Base-by-base conservation (phyloP, 2,888 invertebrate species). In the Spodoptera picta region DNA sequence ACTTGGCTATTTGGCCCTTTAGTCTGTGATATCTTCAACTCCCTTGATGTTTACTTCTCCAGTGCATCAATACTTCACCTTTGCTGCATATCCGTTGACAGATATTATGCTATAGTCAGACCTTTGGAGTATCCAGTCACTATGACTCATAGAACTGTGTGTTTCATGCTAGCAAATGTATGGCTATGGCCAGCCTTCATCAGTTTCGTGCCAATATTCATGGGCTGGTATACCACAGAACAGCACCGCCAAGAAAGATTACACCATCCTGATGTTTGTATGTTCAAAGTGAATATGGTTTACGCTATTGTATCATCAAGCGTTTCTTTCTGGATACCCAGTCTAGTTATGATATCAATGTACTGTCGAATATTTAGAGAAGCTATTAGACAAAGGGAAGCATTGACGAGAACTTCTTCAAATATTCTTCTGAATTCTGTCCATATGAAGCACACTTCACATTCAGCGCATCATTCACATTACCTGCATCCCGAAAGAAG, bases 11-110 rank as follows among this genome's bases (percentile, higher is more conserved):
- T 99, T 86, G 98, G 98, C 6, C 96, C 97, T 83, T 94, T 97
- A 83, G 97, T 98, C 97, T 99, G 99, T 95, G 98, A 99, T 94
- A 96, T 99, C 57, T 99, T 98, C 96, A 99, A 98, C 90, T 97
- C 98, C 43, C 95, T 98, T 73, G 99, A 99, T 90, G 99, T 99
- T 2, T 98, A 98, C 87, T 98, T 98, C 91, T 98, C 97, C 77
- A 98, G 97, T 56, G 98, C 98, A 6, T 98, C 98, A 69, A 98
- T 99, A 68, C 95, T 99, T 53, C 98, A 99, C 89, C 95, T 99
- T 57, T 99, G 98, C 87, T 99, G 98, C 91, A 99, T 99, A 88
- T 98, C 98, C 78, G 98, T 99, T 60, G 99, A 99, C 88, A 96
- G 99, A 75, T 98, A 97, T 88, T 98, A 98, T 88, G 98, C 98